Percentiles rank a stretch among this genome's conserved stretches.
phyloP scores from a whole-genome alignment of 1,140 invertebrate species.

The Drosophila truncata region DNA sequence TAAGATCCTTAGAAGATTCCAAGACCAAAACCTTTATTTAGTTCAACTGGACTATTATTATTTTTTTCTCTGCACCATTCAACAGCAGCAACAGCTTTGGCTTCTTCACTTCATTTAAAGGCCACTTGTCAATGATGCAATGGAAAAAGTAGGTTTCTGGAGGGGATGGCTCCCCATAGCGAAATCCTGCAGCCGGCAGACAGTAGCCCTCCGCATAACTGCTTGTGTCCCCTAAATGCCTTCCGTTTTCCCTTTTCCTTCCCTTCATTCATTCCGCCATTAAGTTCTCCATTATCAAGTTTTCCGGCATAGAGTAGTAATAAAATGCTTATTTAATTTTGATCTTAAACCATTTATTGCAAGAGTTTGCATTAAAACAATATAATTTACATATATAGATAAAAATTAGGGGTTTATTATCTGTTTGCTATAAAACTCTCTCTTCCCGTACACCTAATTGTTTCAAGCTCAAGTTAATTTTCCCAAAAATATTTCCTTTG shows the following conservation, averaged over 20 bases:
- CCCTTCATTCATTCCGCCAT: conserved; percentile 34
- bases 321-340: conserved; percentile 53
- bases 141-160: conserved; percentile 26
- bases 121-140: conserved; percentile 70
- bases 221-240: conserved; percentile 15
- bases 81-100: conserved; percentile 25
- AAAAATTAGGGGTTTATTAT: not conserved
- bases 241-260: conserved; percentile 6
- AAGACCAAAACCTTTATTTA: not conserved
- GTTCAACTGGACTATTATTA: not conserved
- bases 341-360: not conserved
- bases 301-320: conserved; percentile 36
- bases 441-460: not conserved
- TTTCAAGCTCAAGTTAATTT: not conserved
- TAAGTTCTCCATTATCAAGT: conserved; percentile 33
- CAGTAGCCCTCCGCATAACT: conserved; percentile 19
- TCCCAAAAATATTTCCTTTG: not conserved
- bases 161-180: conserved; percentile 17
- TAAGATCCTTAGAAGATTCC: not conserved
- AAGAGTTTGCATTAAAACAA: not conserved
- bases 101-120: conserved; percentile 74
- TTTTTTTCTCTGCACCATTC: conserved; percentile 6
- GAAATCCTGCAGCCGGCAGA: conserved; percentile 25
- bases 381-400: not conserved
- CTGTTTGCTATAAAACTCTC: not conserved